Conservation (phyloP, 1,140 invertebrate genomes). For the Drosophila kanapiae region DNA sequence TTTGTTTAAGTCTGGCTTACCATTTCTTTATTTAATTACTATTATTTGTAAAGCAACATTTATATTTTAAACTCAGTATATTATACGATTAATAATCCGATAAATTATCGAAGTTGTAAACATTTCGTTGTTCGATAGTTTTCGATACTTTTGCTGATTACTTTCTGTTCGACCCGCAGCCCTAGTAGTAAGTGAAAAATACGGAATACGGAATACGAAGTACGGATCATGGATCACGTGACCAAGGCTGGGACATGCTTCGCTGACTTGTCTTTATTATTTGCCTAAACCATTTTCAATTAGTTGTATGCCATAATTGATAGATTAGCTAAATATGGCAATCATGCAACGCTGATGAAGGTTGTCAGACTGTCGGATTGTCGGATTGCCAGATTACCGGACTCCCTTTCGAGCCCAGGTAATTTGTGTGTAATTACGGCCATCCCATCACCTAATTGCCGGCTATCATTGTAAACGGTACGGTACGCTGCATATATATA, state of each 20-base stretch:
- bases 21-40: too few relatives aligned
- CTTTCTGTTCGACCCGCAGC: background rate
- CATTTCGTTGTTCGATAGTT: background rate
- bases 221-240: slow-evolving; percentile 50
- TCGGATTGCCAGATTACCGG: slow-evolving; percentile 25
- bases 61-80: too few relatives aligned
- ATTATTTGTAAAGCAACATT: too few relatives aligned
- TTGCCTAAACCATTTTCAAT: slow-evolving; percentile 60
- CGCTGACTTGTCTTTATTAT: slow-evolving; percentile 54
- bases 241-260: slow-evolving; percentile 49
- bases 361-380: slow-evolving; percentile 29
- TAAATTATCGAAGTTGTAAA: background rate
- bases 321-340: slow-evolving; percentile 53
- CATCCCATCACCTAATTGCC: slow-evolving; percentile 33
- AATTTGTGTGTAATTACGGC: slow-evolving; percentile 42
- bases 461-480: slow-evolving; percentile 32
- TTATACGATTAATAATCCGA: background rate
- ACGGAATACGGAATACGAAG: slow-evolving; percentile 8
- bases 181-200: background rate
- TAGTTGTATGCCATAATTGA: slow-evolving; percentile 57
- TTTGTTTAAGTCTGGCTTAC: too few relatives aligned
- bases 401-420: slow-evolving; percentile 30
- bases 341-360: slow-evolving; percentile 54
- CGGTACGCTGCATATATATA: background rate
- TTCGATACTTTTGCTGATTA: too few relatives aligned